Conservation (phyloP, 2,113 vertebrate genomes). For the Microcebus jonahi region DNA sequence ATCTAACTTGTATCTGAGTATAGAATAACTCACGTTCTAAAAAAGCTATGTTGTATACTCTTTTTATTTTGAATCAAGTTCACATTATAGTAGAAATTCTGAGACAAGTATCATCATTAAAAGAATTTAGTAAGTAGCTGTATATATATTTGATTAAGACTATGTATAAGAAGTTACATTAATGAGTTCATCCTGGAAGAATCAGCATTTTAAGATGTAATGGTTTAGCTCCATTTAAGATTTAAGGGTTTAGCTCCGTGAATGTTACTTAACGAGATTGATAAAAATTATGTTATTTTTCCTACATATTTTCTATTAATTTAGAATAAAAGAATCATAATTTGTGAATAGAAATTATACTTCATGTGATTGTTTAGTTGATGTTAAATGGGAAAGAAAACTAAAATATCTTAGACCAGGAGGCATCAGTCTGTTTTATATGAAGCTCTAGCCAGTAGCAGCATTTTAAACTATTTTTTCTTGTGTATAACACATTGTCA, state of each 20-base stretch:
- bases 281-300: not conserved
- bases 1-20: not conserved
- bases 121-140: not conserved
- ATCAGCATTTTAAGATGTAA: not conserved
- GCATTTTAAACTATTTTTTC: constrained; percentile 2
- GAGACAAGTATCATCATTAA: not conserved
- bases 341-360: constrained; percentile 8
- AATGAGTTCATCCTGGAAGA: not conserved
- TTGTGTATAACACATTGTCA: constrained; percentile 19
- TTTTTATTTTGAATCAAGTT: constrained; percentile 3
- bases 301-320: not conserved
- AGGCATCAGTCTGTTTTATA: not conserved
- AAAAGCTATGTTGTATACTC: not conserved
- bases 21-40: not conserved
- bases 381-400: constrained; percentile 15
- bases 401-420: not conserved
- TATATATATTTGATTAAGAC: not conserved
- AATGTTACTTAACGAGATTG: not conserved
- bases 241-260: not conserved
- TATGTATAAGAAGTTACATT: not conserved
- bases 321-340: not conserved
- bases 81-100: not conserved
- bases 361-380: not conserved
- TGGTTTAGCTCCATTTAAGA: not conserved
- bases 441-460: not conserved